These are phyloP conservation scores for Ceratina calcarata DNA, from an alignment of 1,140 invertebrate genomes.

Conservation along the genomic window DNA sequence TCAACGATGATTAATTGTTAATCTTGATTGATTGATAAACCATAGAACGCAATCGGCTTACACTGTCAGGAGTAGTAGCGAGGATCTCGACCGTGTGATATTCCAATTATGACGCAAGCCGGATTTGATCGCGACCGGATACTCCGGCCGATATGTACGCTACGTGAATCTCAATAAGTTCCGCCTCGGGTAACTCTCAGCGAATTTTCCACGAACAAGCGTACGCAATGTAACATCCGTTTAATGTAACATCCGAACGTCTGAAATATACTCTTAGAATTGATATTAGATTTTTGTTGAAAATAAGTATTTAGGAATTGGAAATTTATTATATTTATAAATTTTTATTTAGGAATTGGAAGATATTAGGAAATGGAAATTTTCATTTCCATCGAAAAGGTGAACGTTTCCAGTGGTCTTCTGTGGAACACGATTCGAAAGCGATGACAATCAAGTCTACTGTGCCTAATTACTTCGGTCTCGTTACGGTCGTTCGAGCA, in stretches of 20 bases:
- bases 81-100: background rate
- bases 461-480: background rate
- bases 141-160: background rate
- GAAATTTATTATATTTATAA: too few species aligned
- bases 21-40: slow-evolving; percentile 50
- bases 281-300: too few species aligned
- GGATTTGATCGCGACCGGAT: slow-evolving; percentile 49
- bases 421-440: background rate
- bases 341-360: too few species aligned
- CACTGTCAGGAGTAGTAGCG: background rate
- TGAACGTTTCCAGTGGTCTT: background rate
- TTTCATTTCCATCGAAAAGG: background rate
- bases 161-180: slow-evolving; percentile 52
- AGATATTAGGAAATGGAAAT: background rate
- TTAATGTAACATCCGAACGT: too few species aligned
- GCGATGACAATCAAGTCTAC: slow-evolving; percentile 5
- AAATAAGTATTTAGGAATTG: too few species aligned
- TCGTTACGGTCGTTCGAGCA: background rate
- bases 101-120: slow-evolving; percentile 34
- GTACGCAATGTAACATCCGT: slow-evolving; percentile 26
- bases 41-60: background rate
- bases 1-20: slow-evolving; percentile 52
- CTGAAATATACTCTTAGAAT: too few species aligned
- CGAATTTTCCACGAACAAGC: background rate
- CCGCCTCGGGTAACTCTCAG: slow-evolving; percentile 6